Evolutionary conservation across 2,113 vertebrate genomes (phyloP).

Genomic region (Brachirus orientalis): DNA sequence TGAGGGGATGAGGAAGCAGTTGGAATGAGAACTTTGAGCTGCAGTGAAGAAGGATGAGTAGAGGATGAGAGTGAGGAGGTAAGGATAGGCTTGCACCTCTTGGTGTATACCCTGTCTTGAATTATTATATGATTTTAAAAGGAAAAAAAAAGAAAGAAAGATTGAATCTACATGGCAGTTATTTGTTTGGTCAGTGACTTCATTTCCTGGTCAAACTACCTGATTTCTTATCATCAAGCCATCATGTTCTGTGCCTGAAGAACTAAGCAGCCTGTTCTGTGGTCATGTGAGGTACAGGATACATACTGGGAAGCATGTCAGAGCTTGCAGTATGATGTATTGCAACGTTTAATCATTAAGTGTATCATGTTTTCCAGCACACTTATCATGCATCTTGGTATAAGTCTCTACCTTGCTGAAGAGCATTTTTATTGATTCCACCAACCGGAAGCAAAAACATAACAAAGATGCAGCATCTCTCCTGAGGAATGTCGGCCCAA

Average conservation of each 20-base stretch:
- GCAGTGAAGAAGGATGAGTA: no score
- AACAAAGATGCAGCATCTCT: no score
- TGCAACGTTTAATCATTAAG: slow-evolving; percentile 37
- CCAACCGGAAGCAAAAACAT: slow-evolving; percentile 26
- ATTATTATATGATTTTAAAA: no score
- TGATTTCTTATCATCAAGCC: background rate
- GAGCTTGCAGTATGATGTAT: slow-evolving; percentile 9
- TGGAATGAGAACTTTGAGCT: no score
- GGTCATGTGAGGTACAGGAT: slow-evolving; percentile 1
- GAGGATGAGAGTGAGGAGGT: no score
- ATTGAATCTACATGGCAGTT: no score
- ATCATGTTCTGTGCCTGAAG: background rate
- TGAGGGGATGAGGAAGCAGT: no score
- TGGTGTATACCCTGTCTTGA: no score
- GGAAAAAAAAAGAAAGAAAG: no score
- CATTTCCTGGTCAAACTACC: no score
- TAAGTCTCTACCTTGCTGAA: slow-evolving; percentile 18
- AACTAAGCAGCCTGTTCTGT: background rate
- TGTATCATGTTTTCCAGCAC: slow-evolving; percentile 57
- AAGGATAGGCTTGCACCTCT: no score
- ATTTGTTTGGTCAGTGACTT: no score
- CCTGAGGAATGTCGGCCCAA: background rate
- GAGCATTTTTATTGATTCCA: slow-evolving; percentile 57
- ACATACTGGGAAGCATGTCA: background rate
- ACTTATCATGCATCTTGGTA: slow-evolving; percentile 36